These are phyloP conservation scores for Lichenostomus cassidix DNA, from an alignment of 2,113 vertebrate genomes.

Conservation along the genomic window DNA sequence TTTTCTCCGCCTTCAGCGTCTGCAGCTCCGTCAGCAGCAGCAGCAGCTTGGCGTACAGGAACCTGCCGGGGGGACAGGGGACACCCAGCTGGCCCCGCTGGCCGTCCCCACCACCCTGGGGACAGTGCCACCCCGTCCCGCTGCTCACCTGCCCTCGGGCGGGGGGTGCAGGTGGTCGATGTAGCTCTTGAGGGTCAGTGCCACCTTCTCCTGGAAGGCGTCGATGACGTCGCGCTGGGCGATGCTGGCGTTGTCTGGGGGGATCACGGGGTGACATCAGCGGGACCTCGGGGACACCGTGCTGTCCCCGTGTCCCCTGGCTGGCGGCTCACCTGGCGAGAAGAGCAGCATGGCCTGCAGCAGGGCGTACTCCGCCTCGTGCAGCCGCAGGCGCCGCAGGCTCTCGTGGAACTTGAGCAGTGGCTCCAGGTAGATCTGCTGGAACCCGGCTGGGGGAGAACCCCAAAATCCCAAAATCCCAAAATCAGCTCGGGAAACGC, in stretches of 20 bases:
- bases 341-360: conserved; percentile 78
- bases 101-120: rapidly evolving
- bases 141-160: conserved; percentile 13
- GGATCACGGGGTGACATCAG: rapidly evolving
- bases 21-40: conserved; percentile 70
- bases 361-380: conserved; percentile 78
- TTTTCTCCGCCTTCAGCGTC: conserved; percentile 59
- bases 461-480: rapidly evolving
- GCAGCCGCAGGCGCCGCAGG: conserved; percentile 72
- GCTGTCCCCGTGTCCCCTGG: rapidly evolving
- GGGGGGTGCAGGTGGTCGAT: conserved; percentile 41
- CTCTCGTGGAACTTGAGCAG: conserved; percentile 80
- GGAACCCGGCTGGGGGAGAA: conserved; percentile 75
- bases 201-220: conserved; percentile 64
- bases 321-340: conserved; percentile 69
- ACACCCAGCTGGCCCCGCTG: rapidly evolving
- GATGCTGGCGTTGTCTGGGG: conserved; percentile 41
- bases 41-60: conserved; percentile 73
- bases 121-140: rapidly evolving
- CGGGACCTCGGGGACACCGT: rapidly evolving
- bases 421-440: conserved; percentile 78
- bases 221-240: conserved; percentile 27
- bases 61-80: neutral
- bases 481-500: rapidly evolving
- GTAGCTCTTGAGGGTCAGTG: conserved; percentile 67